Conservation (phyloP, 2,113 vertebrate species). For the Noctilio leporinus region DNA sequence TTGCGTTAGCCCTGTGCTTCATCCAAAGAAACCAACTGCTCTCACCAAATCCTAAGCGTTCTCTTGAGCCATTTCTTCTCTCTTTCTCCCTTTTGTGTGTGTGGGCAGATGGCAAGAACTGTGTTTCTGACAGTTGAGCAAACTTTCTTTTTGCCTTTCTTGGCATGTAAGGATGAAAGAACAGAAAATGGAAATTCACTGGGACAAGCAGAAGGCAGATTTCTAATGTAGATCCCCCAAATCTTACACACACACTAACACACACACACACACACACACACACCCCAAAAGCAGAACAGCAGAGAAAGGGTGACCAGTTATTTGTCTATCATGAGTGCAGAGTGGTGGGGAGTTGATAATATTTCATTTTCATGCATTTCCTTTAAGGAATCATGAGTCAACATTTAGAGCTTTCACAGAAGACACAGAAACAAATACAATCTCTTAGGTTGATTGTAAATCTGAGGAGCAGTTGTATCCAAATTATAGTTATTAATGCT, state of each 20-base stretch:
- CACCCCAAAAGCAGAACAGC: neutral
- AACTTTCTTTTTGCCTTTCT: slow-evolving; percentile 9
- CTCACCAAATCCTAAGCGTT: neutral
- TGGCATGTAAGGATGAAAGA: slow-evolving; percentile 33
- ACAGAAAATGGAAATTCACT: slow-evolving; percentile 40
- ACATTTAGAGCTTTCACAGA: slow-evolving; percentile 23
- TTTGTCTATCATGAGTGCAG: neutral
- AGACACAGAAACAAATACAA: slow-evolving; percentile 44
- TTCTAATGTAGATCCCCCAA: neutral
- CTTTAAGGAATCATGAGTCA: slow-evolving; percentile 31
- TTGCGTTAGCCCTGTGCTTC: neutral
- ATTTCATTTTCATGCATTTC: slow-evolving; percentile 44
- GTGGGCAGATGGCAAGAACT: slow-evolving; percentile 40
- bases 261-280: neutral
- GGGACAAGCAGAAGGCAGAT: neutral
- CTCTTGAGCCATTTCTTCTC: slow-evolving; percentile 2
- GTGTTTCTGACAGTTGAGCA: slow-evolving; percentile 35
- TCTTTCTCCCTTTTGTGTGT: neutral
- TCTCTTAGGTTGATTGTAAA: slow-evolving; percentile 55
- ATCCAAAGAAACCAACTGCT: neutral
- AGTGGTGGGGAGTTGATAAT: neutral
- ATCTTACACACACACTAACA: neutral
- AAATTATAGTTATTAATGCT: slow-evolving; percentile 70
- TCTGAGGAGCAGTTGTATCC: slow-evolving; percentile 43
- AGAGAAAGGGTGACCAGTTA: neutral